phyloP scores from a whole-genome alignment of 2,797 vertebrate genomes.

The Cirrhinus molitorella region DNA sequence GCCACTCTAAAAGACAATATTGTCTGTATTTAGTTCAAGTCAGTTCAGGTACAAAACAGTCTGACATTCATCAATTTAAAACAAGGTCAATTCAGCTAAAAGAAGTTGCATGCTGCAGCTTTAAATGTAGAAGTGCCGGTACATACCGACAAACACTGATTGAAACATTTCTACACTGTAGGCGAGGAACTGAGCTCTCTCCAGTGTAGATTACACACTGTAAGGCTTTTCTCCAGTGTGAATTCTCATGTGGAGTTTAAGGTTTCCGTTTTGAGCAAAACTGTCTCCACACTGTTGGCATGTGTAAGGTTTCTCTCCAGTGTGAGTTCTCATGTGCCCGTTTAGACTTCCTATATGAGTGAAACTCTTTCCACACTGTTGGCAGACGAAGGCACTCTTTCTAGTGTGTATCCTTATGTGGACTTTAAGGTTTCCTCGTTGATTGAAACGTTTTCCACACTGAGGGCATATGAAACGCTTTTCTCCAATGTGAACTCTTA shows the following conservation, averaged over 20 bases:
- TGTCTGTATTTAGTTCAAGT: not conserved
- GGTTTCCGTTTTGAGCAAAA: not conserved
- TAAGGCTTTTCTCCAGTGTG: not conserved
- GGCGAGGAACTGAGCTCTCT: not conserved
- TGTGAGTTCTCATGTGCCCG: not conserved
- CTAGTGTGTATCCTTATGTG: not conserved
- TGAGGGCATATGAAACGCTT: not conserved
- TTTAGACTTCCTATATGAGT: not conserved
- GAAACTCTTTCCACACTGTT: not conserved
- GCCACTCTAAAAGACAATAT: not conserved
- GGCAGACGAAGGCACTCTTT: not conserved
- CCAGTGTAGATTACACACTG: not conserved
- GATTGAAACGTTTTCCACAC: not conserved
- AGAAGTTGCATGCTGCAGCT: no score
- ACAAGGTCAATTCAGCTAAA: no score
- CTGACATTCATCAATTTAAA: no score
- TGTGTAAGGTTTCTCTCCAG: not conserved
- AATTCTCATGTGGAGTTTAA: not conserved
- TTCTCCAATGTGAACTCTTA: not conserved
- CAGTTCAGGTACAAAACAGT: no score
- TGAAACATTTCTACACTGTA: not conserved
- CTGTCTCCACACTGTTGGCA: slow-evolving; percentile 5
- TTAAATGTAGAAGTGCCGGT: no score
- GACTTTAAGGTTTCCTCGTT: not conserved
- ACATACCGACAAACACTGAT: not conserved